These are phyloP conservation scores for Ostrea edulis DNA, from an alignment of 1,140 invertebrate genomes.

Conservation along the genomic window DNA sequence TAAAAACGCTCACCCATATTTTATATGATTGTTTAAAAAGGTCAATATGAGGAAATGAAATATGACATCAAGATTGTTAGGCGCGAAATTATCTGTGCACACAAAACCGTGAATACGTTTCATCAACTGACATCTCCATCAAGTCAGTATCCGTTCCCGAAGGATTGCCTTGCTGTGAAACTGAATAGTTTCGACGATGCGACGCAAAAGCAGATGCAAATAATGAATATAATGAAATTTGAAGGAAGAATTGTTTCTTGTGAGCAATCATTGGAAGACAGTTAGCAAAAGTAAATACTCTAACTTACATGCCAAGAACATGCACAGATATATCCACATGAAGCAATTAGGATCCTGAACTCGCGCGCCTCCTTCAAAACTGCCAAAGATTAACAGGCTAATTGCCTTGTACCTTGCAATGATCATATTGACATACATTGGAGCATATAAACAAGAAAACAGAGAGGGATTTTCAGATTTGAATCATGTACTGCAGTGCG, in stretches of 20 bases:
- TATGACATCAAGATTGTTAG: too few relatives aligned
- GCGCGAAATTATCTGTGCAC: too few relatives aligned
- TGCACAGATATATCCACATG: slow-evolving; percentile 8
- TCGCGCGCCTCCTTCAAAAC: slow-evolving; percentile 1
- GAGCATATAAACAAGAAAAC: neutral
- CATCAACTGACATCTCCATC: too few relatives aligned
- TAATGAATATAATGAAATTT: neutral
- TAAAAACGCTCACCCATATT: too few relatives aligned
- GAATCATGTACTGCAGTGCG: neutral
- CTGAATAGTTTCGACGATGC: too few relatives aligned
- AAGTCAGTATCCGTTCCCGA: too few relatives aligned
- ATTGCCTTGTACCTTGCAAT: slow-evolving; percentile 7
- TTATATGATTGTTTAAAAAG: too few relatives aligned
- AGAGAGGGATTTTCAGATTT: neutral
- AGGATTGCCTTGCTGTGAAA: too few relatives aligned
- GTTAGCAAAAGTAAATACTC: neutral
- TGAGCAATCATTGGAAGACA: neutral
- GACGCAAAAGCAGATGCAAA: too few relatives aligned
- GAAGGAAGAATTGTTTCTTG: neutral
- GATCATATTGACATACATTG: slow-evolving; percentile 2
- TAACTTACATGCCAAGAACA: slow-evolving; percentile 9
- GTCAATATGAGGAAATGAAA: too few relatives aligned
- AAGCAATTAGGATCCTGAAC: slow-evolving; percentile 7
- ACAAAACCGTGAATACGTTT: too few relatives aligned
- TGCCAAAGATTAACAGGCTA: neutral